These are phyloP conservation scores for Drosophila robusta DNA, from an alignment of 2,888 invertebrate genomes.

Conservation along the genomic window DNA sequence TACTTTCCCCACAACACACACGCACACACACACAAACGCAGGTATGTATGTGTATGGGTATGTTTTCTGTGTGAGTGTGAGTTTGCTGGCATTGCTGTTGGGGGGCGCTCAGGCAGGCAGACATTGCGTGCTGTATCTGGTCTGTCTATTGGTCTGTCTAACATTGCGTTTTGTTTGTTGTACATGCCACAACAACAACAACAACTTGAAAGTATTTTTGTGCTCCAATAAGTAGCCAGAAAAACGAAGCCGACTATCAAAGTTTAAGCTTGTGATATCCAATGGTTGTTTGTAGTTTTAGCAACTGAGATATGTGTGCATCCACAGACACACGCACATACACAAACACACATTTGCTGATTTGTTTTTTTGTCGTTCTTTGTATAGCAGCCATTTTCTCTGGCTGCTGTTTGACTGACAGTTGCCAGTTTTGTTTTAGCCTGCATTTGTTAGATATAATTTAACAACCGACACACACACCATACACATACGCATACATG, in stretches of 20 bases:
- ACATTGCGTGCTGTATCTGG: conserved; percentile 53
- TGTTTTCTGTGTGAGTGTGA: neutral
- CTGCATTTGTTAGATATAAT: neutral
- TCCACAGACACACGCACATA: no score
- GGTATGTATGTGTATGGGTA: neutral
- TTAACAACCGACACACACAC: neutral
- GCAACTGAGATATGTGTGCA: conserved; percentile 2
- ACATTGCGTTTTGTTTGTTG: conserved; percentile 58
- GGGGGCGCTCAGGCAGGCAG: conserved; percentile 23
- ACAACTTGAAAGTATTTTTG: conserved; percentile 33
- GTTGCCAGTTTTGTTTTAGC: conserved; percentile 10
- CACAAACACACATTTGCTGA: neutral
- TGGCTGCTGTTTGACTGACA: conserved; percentile 18
- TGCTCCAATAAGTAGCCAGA: conserved; percentile 47
- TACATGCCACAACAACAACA: conserved; percentile 55
- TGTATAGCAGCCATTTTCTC: conserved; percentile 7
- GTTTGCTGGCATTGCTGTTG: conserved; percentile 12
- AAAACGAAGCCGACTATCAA: conserved; percentile 20
- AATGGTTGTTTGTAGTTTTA: conserved; percentile 35
- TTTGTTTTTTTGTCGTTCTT: neutral
- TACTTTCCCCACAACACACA: conserved; percentile 21
- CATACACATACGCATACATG: no score
- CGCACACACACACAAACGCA: conserved; percentile 15
- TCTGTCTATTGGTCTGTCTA: conserved; percentile 60
- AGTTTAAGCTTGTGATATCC: conserved; percentile 51